These are phyloP conservation scores for Masticophis lateralis DNA, from an alignment of 2,797 vertebrate genomes.

Conservation along the genomic window DNA sequence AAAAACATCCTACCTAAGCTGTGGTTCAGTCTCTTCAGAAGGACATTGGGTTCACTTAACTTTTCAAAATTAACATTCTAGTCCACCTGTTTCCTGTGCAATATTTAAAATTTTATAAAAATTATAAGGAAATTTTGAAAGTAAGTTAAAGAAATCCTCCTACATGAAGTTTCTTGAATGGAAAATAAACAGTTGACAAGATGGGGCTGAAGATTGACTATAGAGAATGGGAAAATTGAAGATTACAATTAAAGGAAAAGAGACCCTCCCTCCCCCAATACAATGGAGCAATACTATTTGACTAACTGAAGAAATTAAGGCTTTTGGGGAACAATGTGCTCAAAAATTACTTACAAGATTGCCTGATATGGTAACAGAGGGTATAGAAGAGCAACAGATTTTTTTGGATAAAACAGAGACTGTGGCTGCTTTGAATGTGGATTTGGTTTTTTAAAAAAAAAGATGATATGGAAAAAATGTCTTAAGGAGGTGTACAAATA, in stretches of 20 bases:
- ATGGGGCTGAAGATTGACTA: too few species aligned
- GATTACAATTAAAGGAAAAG: neutral
- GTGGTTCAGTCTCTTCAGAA: neutral
- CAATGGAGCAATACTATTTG: neutral
- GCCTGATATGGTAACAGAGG: neutral
- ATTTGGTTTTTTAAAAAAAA: too few species aligned
- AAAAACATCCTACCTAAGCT: neutral
- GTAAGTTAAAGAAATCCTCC: neutral
- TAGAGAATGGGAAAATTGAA: too few species aligned
- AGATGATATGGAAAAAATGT: too few species aligned
- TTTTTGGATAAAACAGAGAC: too few species aligned
- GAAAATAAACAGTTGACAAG: neutral
- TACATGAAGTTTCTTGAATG: neutral
- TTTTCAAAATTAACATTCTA: neutral
- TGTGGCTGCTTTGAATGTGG: too few species aligned
- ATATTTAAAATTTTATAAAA: neutral
- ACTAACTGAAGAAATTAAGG: neutral
- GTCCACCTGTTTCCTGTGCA: neutral
- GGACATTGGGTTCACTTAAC: neutral
- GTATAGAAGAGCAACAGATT: neutral
- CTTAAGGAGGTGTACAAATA: too few species aligned
- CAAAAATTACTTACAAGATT: neutral
- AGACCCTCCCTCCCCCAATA: neutral
- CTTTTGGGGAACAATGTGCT: neutral
- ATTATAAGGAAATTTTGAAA: neutral